Evolutionary conservation across 92 coral and sea anemone genomes (phyloP), one percentile per base, ranked within the genome.

Genomic region (Bergia sp.): DNA sequence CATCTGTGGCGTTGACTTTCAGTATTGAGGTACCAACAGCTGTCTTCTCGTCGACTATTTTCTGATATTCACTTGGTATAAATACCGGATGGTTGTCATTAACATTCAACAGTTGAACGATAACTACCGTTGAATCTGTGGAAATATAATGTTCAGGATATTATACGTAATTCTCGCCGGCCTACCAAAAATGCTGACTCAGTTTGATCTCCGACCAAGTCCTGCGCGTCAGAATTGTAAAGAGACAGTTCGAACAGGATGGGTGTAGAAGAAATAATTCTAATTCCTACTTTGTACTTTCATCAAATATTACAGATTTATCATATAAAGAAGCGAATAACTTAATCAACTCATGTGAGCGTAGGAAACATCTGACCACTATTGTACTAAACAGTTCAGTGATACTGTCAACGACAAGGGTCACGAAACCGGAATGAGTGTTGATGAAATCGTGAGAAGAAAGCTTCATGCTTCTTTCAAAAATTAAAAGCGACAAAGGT

Each of bases 21-120:
- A 95, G 93, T 44, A 95, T 86, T 7, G 90, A 76, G 13, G 96
- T 73, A 37, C 93, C 96, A 21, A 95, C 87, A 0, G 98, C 86
- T 18, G 93, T 93, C 73, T 95, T 91, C 72, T 93, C 98, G 89
- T 82, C 90, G 72, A 95, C 78, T 44, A 93, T 82, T 37, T 93
- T 87, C 57, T 95, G 90, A 73, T 95, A 95, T 57, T 81, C 73
- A 58, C 81, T 45, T 0, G 93, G 94, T 43, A 85, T 91, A 53
- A 95, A 95, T 23, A 90, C 92, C 37, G 98, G 98, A 1, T 71
- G 89, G 90, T 95, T 95, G 82, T 95, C 98, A 67, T 95, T 95
- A 75, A 89, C 82, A 61, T 95, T 95, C 61, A 85, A 42, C 29
- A 95, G 85, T 50, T 71, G 92, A 16, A 95, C 67, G 10, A 82